A percentile compares a stretch with the other conserved stretches of the same genome.
These are phyloP conservation scores for Coptotermes formosanus DNA, from an alignment of 1,140 invertebrate genomes.

Conservation along the genomic window DNA sequence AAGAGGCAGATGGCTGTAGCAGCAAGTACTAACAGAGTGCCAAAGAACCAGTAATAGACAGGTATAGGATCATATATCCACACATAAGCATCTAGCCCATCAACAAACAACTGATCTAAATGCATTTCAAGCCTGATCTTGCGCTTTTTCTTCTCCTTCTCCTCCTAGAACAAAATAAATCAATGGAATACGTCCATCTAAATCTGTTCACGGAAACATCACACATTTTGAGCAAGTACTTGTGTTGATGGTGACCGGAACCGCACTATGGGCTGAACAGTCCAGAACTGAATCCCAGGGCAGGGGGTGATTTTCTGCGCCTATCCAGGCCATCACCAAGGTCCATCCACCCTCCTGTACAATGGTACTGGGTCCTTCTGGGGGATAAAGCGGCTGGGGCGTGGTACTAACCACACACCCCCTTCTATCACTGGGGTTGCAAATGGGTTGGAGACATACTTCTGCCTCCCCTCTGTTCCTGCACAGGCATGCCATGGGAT, in stretches of 20 bases:
- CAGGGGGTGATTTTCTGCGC: no score
- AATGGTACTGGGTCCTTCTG: no score
- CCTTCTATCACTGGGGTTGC: no score
- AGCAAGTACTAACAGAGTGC: conserved; percentile 85
- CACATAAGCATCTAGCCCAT: conserved; percentile 94
- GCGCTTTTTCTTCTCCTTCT: conserved; percentile 55
- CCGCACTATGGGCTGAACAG: no score
- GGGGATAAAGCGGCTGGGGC: no score
- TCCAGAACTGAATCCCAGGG: no score
- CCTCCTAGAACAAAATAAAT: conserved; percentile 35
- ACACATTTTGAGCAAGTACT: background rate
- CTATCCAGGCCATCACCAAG: no score
- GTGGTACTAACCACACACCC: no score
- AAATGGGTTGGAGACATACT: no score
- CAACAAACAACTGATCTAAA: conserved; percentile 89
- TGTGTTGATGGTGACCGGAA: background rate
- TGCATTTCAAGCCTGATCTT: conserved; percentile 91
- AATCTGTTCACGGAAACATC: conserved; percentile 7
- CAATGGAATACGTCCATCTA: background rate
- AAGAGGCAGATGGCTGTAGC: conserved; percentile 96
- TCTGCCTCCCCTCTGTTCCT: no score
- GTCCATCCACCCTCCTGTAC: no score
- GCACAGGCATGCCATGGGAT: no score
- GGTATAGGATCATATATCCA: conserved; percentile 99
- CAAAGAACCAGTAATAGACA: conserved; percentile 94